Base-by-base conservation (phyloP, 2,113 vertebrate genomes). In the Gila orcuttii region DNA sequence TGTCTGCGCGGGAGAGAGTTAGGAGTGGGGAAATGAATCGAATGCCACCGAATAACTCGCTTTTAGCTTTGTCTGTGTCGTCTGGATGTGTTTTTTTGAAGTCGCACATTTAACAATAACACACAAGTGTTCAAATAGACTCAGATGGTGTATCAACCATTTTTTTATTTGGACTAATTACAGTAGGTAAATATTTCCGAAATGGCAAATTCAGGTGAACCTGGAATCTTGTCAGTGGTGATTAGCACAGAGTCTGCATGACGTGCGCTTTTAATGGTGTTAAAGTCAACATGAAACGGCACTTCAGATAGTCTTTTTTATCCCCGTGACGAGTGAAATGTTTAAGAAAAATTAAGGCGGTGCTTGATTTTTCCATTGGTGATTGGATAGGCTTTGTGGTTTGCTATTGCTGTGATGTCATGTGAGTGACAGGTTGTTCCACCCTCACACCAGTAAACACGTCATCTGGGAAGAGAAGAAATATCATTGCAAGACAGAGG, bases 11-110 rank as follows among this genome's bases (percentile, higher is more conserved):
- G 74, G 68, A 57, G 83, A 76, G 84, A 55, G 87, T 76, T 62
- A 55, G n/a, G 84, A 83, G 68, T 47, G 74, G 19, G 85, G 42
- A 75, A 74, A 71, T 77, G 59, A 84, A 76, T 84, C 76, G 57
- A 85, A 78, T 11, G 71, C 85, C 68, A 64, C 68, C 23, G 69
- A 76, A 45, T 52, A 25, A 82, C 39, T 68, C 13, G 55, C 79
- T 75, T 75, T 82, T 87, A 85, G 71, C 76, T 88, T 62, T 75
- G 68, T 31, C 59, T 71, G 73, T 69, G 80, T 52, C 74, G 6
- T 25, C 8, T 47, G 82, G 39, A 23, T 62, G 52, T 10, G 15
- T 66, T 39, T 11, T 25, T 50, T 83, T 73, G 57, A 86, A 79
- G 78, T 84, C 21, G 11, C 59, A 69, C 57, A 21, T 79, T 88